Evolutionary conservation across 2,888 invertebrate species (phyloP).

Genomic region (Sarcophaga rosellei): DNA sequence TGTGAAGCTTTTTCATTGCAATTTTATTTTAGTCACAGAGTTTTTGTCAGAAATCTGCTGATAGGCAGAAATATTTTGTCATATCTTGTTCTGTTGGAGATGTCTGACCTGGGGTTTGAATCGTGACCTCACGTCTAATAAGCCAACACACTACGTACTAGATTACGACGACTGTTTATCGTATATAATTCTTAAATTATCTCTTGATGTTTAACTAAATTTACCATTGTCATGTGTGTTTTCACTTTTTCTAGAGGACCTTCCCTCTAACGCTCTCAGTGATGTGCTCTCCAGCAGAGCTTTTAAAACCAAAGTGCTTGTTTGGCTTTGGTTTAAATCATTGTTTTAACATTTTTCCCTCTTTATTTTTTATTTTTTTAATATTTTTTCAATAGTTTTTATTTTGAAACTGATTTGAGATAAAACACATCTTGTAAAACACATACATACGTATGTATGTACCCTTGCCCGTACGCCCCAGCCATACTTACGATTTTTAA

Average conservation of each 20-base stretch:
- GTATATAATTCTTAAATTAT: too few species aligned
- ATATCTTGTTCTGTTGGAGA: too few species aligned
- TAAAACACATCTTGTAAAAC: conserved; percentile 46
- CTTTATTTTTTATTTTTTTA: neutral
- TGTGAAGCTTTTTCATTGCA: too few species aligned
- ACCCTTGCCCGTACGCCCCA: neutral
- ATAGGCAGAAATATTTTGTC: too few species aligned
- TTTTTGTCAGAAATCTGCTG: too few species aligned
- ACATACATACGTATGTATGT: neutral
- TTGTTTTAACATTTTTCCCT: conserved; percentile 39
- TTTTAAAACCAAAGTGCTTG: conserved; percentile 37
- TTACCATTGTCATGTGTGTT: too few species aligned
- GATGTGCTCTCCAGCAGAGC: conserved; percentile 30
- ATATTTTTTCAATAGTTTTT: neutral
- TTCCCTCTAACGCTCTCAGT: neutral
- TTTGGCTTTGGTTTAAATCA: conserved; percentile 34
- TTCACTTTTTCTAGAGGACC: neutral
- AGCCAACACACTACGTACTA: too few species aligned
- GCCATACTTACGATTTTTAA: neutral
- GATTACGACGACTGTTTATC: too few species aligned
- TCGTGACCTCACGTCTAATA: too few species aligned
- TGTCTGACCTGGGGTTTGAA: too few species aligned
- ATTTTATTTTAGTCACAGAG: too few species aligned
- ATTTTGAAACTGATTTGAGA: conserved; percentile 44
- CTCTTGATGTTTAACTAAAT: too few species aligned